Evolutionary conservation across 2,113 vertebrate genomes (phyloP), one percentile per base, ranked within the genome.

Genomic region (Megaptera novaeangliae): DNA sequence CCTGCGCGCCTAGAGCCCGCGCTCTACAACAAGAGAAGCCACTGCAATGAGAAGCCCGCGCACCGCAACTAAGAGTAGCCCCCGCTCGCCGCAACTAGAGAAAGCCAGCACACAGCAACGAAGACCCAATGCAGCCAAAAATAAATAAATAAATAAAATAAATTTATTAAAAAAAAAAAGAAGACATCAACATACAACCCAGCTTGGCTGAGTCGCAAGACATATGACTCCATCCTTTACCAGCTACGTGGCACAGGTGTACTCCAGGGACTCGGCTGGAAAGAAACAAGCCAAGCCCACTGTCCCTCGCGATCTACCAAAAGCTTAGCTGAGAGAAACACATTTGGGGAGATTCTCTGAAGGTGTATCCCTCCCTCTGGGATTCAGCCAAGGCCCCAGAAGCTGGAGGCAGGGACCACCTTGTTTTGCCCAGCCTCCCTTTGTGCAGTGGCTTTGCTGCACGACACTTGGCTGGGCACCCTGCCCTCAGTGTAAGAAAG

Each of bases 211-310:
- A 59, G 27, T 8, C 0, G 0, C 10, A 49, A 57, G 57, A 66
- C 44, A 57, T 36, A 15, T 3, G 34, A 66, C 46, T n/a, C 31
- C 34, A 7, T 46, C 59, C 74, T 69, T 59, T 68, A 94, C n/a
- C 85, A 64, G n/a, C 55, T 39, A 21, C 34, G 27, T 0, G 72
- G 41, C 20, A 44, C 2, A 59, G 74, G 8, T 39, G 21, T 46
- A 34, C 39, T 36, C 29, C 29, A 63, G 25, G 25, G 31, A 27
- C 29, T 27, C 7, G 49, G 74, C 29, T 29, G 2, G 21, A 41
- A 86, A 46, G 75, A 91, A 55, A 27, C 71, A 72, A 52, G 52
- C 25, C 41, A 75, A 91, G 39, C n/a, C 81, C 49, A 66, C 41
- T 34, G 29, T 36, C 44, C 74, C 27, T 77, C 3, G 23, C 8